phyloP scores from a whole-genome alignment of 2,888 invertebrate species.

The Poecilus cupreus region DNA sequence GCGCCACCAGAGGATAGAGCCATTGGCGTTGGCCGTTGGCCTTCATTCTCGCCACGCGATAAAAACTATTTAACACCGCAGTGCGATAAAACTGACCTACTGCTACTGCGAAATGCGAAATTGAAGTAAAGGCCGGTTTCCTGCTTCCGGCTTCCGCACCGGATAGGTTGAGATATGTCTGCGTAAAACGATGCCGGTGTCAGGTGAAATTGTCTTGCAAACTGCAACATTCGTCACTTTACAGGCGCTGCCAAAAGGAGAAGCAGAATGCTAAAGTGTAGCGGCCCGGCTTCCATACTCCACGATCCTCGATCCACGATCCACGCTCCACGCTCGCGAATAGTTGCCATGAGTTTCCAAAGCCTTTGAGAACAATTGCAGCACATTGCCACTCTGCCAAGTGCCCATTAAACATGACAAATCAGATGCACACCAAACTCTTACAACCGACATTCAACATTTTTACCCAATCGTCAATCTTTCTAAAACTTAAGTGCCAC shows the following conservation, averaged over 20 bases:
- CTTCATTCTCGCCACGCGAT: slow-evolving; percentile 4
- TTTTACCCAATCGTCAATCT: too few relatives aligned
- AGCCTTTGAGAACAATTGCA: slow-evolving; percentile 23
- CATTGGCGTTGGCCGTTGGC: not conserved
- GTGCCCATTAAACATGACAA: slow-evolving; percentile 33
- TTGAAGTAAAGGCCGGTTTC: slow-evolving; percentile 1
- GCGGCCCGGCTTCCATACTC: not conserved
- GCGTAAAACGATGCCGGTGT: not conserved
- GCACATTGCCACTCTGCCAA: not conserved
- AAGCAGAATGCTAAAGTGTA: not conserved
- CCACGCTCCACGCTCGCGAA: not conserved
- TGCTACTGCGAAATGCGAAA: slow-evolving; percentile 9
- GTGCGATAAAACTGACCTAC: slow-evolving; percentile 28
- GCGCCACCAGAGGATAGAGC: not conserved
- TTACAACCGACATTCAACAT: not conserved
- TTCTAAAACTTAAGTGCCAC: too few relatives aligned
- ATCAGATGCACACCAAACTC: slow-evolving; percentile 17
- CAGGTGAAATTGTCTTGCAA: slow-evolving; percentile 32
- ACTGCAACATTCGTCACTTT: slow-evolving; percentile 33
- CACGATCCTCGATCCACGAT: not conserved
- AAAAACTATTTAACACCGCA: slow-evolving; percentile 36
- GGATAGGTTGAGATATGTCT: not conserved
- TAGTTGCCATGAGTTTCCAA: not conserved
- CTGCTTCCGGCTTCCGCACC: not conserved
- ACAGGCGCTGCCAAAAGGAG: slow-evolving; percentile 2